Base-by-base conservation (phyloP, 2,113 vertebrate species). In the Phocoena sinus region DNA sequence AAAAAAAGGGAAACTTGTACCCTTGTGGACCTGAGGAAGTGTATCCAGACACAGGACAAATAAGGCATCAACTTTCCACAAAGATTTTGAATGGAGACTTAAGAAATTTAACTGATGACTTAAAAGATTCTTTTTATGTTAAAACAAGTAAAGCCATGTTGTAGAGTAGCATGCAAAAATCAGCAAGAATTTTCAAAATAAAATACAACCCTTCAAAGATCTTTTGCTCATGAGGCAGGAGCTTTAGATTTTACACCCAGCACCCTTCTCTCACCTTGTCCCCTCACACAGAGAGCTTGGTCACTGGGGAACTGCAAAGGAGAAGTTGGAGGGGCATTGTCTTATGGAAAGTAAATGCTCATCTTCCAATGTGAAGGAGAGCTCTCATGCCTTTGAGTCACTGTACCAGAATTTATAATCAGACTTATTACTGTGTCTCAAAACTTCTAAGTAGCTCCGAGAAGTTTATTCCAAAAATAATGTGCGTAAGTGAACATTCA, bases 391-490 rank as follows among this genome's bases (percentile, higher is more conserved):
- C 67, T 97, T 89, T 79, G 79, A 92, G 47, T 79, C 63, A 67
- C 10, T 86, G 36, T 5, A 38, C 23, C 58, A 91, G 86, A 93
- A 97, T 94, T 94, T 95, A 77, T 82, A 47, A 41, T 93, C 79
- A 94, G 53, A 95, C 38, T 80, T 77, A 92, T 81, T 88, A 41
- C 82, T 80, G 31, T 77, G 50, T 89, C 84, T 95, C 73, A 83
- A 94, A 93, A 95, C 53, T 73, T 93, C 68, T 92, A 81, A 67
- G 28, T 50, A 89, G 50, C 62, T 94, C 68, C 67, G 70, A 93
- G 56, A 87, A 68, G 71, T 86, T 96, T 86, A 94, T 96, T 89
- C 74, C 67, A 95, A 65, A n/a, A 71, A 62, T 70, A 63, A 63
- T 73, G 53, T 96, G 60, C 56, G 5, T 79, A 82, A 86, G 53